phyloP scores from a whole-genome alignment of 2,888 invertebrate genomes.

The Girardia tigrina region DNA sequence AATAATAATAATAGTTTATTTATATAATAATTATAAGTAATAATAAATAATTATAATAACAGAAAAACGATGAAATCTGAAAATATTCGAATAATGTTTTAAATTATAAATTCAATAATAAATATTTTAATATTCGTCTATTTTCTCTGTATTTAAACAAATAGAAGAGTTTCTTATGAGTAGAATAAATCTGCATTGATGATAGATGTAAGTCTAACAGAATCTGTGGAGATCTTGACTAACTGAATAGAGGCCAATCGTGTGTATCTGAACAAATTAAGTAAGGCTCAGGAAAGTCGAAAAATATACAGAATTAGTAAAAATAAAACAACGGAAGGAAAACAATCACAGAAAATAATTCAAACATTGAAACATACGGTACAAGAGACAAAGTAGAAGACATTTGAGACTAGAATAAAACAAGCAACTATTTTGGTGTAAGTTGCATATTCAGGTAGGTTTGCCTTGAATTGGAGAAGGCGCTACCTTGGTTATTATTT shows the following conservation, averaged over 20 bases:
- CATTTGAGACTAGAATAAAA: not conserved
- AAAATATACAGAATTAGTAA: conserved; percentile 13
- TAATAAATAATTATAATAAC: not conserved
- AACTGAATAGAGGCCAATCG: not conserved
- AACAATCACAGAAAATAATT: conserved; percentile 2
- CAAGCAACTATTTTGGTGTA: not conserved
- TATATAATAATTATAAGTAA: not conserved
- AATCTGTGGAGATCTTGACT: not conserved
- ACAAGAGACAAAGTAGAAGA: conserved; percentile 7
- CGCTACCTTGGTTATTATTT: not conserved
- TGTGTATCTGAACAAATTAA: not conserved
- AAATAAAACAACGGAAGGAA: conserved; percentile 7
- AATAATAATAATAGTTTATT: not conserved
- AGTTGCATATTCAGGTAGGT: not conserved
- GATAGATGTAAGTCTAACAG: not conserved
- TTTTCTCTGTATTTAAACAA: not conserved
- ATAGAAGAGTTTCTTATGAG: not conserved
- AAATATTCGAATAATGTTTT: not conserved
- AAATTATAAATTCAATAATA: not conserved
- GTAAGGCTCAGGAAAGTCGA: not conserved
- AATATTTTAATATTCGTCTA: not conserved
- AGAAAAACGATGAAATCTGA: conserved; percentile 18
- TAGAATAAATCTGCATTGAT: not conserved
- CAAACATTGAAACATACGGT: not conserved
- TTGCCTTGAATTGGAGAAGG: not conserved